A percentile compares a stretch with the other conserved stretches of the same genome.
These are phyloP conservation scores for Gambelia wislizenii DNA, from an alignment of 2,797 vertebrate species.

Conservation along the genomic window DNA sequence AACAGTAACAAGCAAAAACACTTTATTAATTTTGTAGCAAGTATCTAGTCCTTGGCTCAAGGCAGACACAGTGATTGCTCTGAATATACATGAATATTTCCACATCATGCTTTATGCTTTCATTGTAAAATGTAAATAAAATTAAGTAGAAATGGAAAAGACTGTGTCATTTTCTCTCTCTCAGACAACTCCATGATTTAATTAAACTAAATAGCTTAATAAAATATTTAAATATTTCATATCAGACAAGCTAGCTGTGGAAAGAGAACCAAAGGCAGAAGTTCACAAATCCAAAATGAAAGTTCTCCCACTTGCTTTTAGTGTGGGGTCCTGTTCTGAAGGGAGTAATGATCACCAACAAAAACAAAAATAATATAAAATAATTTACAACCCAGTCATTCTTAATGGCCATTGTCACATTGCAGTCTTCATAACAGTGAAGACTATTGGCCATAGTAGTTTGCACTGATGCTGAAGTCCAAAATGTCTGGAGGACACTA, in stretches of 20 bases:
- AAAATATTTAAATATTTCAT: not conserved
- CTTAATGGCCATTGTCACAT: not conserved
- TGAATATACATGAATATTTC: not conserved
- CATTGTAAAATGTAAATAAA: not conserved
- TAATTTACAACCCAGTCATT: not conserved
- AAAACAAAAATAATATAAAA: not conserved
- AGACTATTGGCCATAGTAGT: not conserved
- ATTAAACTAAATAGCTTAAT: conserved; percentile 12
- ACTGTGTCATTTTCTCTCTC: not conserved
- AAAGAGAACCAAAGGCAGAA: not conserved
- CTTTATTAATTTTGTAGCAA: conserved; percentile 27
- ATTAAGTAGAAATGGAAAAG: conserved; percentile 24
- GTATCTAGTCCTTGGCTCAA: conserved; percentile 36
- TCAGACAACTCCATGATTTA: not conserved
- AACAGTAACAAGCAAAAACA: conserved; percentile 37
- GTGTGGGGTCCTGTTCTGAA: not conserved
- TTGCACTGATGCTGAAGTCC: not conserved
- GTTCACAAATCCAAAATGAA: not conserved
- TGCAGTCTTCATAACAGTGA: not conserved
- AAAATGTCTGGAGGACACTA: not conserved
- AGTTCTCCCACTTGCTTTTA: not conserved
- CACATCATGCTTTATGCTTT: not conserved
- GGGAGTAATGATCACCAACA: not conserved
- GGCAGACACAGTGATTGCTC: conserved; percentile 6
- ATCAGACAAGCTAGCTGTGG: not conserved